Evolutionary conservation across 2,888 invertebrate species (phyloP), one percentile per base, ranked within the genome.

Genomic region (Parelbella ahira): DNA sequence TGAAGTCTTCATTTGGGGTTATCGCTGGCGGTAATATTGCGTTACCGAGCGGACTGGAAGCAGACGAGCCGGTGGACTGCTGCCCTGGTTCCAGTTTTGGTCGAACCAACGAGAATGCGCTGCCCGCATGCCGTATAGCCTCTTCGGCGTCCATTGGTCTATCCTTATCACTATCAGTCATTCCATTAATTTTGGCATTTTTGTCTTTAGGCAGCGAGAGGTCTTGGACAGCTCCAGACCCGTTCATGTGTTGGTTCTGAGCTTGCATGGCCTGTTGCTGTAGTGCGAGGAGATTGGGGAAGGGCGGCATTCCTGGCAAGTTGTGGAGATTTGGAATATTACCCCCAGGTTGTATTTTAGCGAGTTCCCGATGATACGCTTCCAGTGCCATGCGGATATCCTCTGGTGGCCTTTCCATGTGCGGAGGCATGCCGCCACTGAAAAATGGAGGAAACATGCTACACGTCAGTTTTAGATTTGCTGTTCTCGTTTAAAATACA

Each of bases 321-420:
- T 73, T 78, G 53, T 82, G 87, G 18, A 90, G 71, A 57, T 88
- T 90, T 34, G 91, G 90, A 55, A 93, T 88, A 65, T 84, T 89
- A 56, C 89, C 89, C 1, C 90, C 90, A 4, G 91, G 91, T 67
- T 94, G 96, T 53, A 98, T 88, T 75, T 97, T 96, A 63, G 95
- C 93, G 50, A 98, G 90, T 79, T 98, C 98, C 50, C 97, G 92
- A 71, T 97, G 97, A 83, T 97, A 97, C 12, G 97, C 94, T 65
- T 97, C 96, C 27, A 97, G 81, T 5, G 96, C 96, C 88, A 97
- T 89, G 24, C 97, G 92, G 63, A 97, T 94, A 61, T 97, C 97
- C 58, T 97, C 97, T n/a, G 94, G 87, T 37, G 87, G 86, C 50
- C 88, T 66, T 58, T 87, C 87, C 80, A 88, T 89, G 58, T 90